These are phyloP conservation scores for Oasisia sp. DNA, from an alignment of 2,888 invertebrate species.

Conservation along the genomic window DNA sequence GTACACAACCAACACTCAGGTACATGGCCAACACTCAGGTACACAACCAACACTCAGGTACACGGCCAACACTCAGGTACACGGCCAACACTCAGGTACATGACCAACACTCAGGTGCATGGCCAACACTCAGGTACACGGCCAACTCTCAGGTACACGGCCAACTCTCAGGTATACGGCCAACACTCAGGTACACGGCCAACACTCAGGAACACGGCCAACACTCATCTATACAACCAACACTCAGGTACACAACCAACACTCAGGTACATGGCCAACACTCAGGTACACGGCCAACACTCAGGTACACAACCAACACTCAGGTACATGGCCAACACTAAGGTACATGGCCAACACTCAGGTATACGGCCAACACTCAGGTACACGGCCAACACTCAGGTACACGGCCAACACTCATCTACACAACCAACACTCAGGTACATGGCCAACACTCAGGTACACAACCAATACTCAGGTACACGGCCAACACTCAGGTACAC, in stretches of 20 bases:
- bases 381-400: background rate
- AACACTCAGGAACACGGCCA: no score
- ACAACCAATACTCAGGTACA: background rate
- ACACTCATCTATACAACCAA: no score
- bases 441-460: background rate
- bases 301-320: background rate
- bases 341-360: background rate
- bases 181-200: no score
- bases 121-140: background rate
- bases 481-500: background rate
- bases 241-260: background rate
- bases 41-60: background rate
- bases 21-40: background rate
- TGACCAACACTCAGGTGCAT: background rate
- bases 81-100: background rate
- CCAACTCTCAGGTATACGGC: no score
- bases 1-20: background rate
- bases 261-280: background rate
- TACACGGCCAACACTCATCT: background rate
- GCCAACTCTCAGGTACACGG: no score
- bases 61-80: background rate
- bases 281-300: background rate
- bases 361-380: background rate
- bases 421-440: background rate
- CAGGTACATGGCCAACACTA: background rate